Evolutionary conservation across 2,888 invertebrate genomes (phyloP).

Genomic region (Oscheius sp.): DNA sequence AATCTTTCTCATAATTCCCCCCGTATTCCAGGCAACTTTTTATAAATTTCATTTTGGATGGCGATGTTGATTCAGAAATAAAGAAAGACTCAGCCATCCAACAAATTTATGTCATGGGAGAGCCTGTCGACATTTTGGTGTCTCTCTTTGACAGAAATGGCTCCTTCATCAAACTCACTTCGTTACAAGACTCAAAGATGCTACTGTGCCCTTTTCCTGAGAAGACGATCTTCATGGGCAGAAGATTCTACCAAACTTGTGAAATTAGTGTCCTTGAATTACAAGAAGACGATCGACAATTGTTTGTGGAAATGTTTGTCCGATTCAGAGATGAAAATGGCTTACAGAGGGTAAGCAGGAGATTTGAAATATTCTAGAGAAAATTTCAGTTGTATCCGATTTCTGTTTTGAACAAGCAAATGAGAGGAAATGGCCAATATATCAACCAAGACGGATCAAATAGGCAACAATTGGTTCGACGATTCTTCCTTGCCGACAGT

Average conservation of each 20-base stretch:
- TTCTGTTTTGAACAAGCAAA: slow-evolving; percentile 78
- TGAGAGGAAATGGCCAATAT: slow-evolving; percentile 74
- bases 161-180: slow-evolving; percentile 3
- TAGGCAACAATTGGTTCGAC: slow-evolving; percentile 79
- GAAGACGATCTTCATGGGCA: slow-evolving; percentile 4
- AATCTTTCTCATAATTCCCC: neutral
- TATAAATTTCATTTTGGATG: neutral
- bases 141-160: slow-evolving; percentile 11
- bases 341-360: slow-evolving; percentile 23
- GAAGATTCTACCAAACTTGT: slow-evolving; percentile 3
- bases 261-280: neutral
- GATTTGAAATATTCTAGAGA: slow-evolving; percentile 43
- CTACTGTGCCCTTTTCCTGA: slow-evolving; percentile 15
- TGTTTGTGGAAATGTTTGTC: slow-evolving; percentile 78
- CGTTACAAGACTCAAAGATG: neutral
- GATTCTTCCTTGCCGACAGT: slow-evolving; percentile 82
- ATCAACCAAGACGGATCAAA: slow-evolving; percentile 65
- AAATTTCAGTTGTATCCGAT: slow-evolving; percentile 76
- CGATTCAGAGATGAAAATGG: slow-evolving; percentile 72
- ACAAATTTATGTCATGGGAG: neutral
- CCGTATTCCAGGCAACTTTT: neutral
- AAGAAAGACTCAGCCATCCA: slow-evolving; percentile 10
- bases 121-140: neutral
- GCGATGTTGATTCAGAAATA: slow-evolving; percentile 24
- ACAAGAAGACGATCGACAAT: slow-evolving; percentile 29